Conservation (phyloP, 2,888 invertebrate genomes). For the Glaucopsyche alexis region DNA sequence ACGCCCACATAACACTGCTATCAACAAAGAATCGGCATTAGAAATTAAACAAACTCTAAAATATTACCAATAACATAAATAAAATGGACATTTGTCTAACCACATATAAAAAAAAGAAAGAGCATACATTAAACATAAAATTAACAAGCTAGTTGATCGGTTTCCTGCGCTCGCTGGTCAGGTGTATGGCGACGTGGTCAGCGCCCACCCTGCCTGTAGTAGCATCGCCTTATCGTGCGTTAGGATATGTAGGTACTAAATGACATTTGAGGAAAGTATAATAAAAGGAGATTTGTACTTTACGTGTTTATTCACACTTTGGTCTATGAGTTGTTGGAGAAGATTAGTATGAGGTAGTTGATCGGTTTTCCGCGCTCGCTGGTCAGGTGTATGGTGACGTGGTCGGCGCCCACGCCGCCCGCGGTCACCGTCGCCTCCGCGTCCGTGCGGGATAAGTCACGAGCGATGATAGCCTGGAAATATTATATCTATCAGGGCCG, state of each 20-base stretch:
- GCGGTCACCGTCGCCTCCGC: constrained; percentile 58
- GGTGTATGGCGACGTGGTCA: constrained; percentile 59
- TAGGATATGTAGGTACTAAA: too few species aligned
- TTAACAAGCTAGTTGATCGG: constrained; percentile 63
- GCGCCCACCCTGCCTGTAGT: constrained; percentile 50
- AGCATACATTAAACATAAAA: too few species aligned
- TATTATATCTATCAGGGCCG: too few species aligned
- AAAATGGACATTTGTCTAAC: too few species aligned
- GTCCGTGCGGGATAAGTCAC: constrained; percentile 61
- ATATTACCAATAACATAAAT: too few species aligned
- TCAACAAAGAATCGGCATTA: too few species aligned
- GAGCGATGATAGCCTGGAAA: constrained; percentile 61
- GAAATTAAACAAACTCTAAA: too few species aligned
- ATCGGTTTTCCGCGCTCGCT: constrained; percentile 61
- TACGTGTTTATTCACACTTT: not conserved
- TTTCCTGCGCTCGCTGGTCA: constrained; percentile 60
- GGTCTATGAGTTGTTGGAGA: constrained; percentile 50
- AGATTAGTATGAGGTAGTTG: constrained; percentile 68
- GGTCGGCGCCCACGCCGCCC: constrained; percentile 64
- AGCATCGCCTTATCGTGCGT: too few species aligned
- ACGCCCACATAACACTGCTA: too few species aligned
- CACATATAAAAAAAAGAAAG: too few species aligned
- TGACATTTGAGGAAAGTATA: not conserved
- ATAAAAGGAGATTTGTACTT: not conserved
- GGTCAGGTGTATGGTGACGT: constrained; percentile 62